phyloP scores from a whole-genome alignment of 2,888 invertebrate genomes.

The Cephus rjabovi region DNA sequence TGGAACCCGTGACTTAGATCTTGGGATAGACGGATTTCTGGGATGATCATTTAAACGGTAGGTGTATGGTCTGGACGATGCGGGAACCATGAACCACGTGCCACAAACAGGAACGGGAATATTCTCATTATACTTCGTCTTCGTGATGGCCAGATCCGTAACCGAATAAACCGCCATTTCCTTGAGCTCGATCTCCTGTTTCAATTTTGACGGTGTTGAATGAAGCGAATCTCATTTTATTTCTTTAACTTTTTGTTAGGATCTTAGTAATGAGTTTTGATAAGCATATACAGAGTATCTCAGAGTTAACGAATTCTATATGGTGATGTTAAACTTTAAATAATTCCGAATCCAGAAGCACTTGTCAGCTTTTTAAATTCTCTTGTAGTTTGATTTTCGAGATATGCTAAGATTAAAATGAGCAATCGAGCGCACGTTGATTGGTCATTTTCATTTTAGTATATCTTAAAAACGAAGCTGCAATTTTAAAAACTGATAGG shows the following conservation, averaged over 20 bases:
- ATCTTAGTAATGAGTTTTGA: not conserved
- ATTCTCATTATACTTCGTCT: constrained; percentile 50
- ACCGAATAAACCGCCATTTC: constrained; percentile 46
- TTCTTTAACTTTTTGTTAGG: not conserved
- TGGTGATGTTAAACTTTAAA: not conserved
- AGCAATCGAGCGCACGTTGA: not conserved
- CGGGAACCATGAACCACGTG: constrained; percentile 46
- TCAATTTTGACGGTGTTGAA: constrained; percentile 31
- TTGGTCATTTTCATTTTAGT: not conserved
- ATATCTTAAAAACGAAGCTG: not conserved
- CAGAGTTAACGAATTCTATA: not conserved
- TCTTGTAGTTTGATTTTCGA: not conserved
- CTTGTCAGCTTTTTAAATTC: not conserved
- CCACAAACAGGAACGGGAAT: constrained; percentile 40
- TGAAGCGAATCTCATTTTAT: constrained; percentile 7
- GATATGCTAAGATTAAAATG: not conserved
- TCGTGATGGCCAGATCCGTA: constrained; percentile 44
- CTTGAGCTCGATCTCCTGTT: constrained; percentile 45
- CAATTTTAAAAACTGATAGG: not conserved
- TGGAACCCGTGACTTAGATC: not conserved
- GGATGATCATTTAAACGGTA: constrained; percentile 27
- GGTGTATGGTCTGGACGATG: constrained; percentile 36
- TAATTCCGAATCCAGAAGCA: not conserved
- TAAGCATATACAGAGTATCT: not conserved
- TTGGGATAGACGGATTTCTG: not conserved